Evolutionary conservation across 2,797 vertebrate genomes (phyloP), one percentile per base, ranked within the genome.

Genomic region (Gephyroberyx darwinii): DNA sequence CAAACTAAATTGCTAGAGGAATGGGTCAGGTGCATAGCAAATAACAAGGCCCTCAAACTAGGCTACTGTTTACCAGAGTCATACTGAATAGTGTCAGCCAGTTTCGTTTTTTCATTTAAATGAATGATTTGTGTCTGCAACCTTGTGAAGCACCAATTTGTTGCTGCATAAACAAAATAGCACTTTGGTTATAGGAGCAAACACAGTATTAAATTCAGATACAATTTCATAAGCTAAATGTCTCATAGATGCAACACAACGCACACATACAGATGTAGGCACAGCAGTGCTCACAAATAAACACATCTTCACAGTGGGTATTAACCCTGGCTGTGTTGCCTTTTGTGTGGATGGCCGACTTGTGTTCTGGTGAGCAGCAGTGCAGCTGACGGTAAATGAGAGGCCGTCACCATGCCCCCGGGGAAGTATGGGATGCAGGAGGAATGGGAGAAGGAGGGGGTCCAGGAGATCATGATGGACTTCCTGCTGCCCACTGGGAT

Each of bases 401-500:
- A 86, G 94, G 90, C 92, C 71, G 88, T 83, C 94, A 98, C 91
- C 89, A 99, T 99, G 98, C 95, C 96, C 91, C 96, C 96, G 1
- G 96, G 97, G 92, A 95, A 96, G 85, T 96, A 96, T 92, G 96
- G 95, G 93, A 96, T 95, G 89, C 94, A 93, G 90, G 96, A 96
- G 87, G 96, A 96, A 84, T 99, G 97, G 97, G 95, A 96, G 89
- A 94, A 94, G 88, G 95, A 96, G 85, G 95, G 95, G 84, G 93
- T 92, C 81, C 95, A 94, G 79, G 93, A 82, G 74, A 94, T 99
- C 84, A 82, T 81, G 39, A 96, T 99, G 81, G 98, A 99, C 86
- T 99, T 99, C 90, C 90, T 99, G 89, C 93, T 99, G 82, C 98
- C 98, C 17, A 99, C 96, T 0, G 98, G 98, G 68, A 96, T 99